These are phyloP conservation scores for Odontocerum albicorne DNA, from an alignment of 2,888 invertebrate species.

Conservation along the genomic window DNA sequence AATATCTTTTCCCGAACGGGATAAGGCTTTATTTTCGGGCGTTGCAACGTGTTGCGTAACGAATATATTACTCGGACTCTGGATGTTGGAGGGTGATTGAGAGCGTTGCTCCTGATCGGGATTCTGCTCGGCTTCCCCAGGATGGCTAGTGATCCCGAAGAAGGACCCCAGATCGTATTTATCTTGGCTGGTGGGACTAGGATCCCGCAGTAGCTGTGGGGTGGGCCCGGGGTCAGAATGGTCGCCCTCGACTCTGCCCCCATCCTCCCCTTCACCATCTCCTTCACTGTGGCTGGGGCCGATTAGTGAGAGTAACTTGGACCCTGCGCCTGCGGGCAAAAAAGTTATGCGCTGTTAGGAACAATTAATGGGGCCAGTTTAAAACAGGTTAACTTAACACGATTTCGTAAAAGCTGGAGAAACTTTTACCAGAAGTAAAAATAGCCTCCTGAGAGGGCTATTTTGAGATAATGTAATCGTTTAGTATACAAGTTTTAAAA, in stretches of 20 bases:
- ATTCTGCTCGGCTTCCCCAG: constrained; percentile 12
- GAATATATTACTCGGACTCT: constrained; percentile 18
- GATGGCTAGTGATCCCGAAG: constrained; percentile 31
- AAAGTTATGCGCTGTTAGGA: no score
- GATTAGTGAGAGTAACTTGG: constrained; percentile 21
- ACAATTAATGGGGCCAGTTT: no score
- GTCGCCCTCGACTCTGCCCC: neutral
- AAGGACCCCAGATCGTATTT: constrained; percentile 35
- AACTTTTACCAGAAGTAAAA: no score
- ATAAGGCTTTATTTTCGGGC: constrained; percentile 12
- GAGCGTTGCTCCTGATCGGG: constrained; percentile 2
- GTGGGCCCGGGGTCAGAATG: neutral
- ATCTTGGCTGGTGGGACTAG: constrained; percentile 25
- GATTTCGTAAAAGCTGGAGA: no score
- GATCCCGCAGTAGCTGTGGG: neutral
- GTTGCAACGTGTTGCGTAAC: constrained; percentile 20
- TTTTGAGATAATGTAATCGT: no score
- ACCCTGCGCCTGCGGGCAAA: constrained; percentile 19
- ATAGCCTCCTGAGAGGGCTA: no score
- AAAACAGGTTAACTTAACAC: no score
- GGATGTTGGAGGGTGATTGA: constrained; percentile 9
- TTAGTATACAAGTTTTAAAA: no score
- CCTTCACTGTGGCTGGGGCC: constrained; percentile 18
- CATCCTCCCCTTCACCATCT: constrained; percentile 8
- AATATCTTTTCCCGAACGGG: constrained; percentile 4